Evolutionary conservation across 2,888 invertebrate genomes (phyloP), one percentile per base, ranked within the genome.

Genomic region (Parnassius glacialis): DNA sequence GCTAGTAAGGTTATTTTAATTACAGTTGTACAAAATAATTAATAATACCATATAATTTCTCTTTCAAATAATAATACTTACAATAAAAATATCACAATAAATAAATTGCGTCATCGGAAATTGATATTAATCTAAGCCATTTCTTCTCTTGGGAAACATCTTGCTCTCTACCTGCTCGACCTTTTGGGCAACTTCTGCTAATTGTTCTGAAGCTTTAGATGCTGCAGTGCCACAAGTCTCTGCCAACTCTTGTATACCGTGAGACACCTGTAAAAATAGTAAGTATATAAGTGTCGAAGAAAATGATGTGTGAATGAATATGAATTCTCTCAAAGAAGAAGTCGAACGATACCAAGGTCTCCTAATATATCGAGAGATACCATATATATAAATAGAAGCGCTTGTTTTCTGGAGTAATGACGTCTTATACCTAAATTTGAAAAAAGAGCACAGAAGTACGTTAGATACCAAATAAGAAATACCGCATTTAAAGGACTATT

Each of bases 181-280:
- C 67, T 85, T 87, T 57, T 83, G 85, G 25, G 90, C 89, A 2
- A 88, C 84, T 60, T 76, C 72, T 5, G 87, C 83, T 9, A 90
- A 67, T 60, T 87, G 79, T 65, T 90, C 85, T 0, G 90, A 87
- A 1, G 87, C 87, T 41, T 78, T 76, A 1, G 83, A 76, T 12
- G 90, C 91, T 7, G 89, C 90, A 44, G 80, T 68, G 1, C 90
- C 90, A 68, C 90, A 89, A 0, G 87, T 89, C 67, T 89, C 87
- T 10, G 90, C 89, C 10, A 90, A 68, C 65, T 90, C 77, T 68
- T 87, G 87, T 20, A 91, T 82, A n/a, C 91, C 91, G 10, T 83
- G 79, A 2, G 86, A 81, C 16, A 90, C 89, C 90, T 91, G 69
- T 1, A 66, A 65, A 43, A 44, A 10, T 13, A 41, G 41, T 25